These are phyloP conservation scores for Pangasius macronema DNA, from an alignment of 2,797 vertebrate species.

Conservation along the genomic window DNA sequence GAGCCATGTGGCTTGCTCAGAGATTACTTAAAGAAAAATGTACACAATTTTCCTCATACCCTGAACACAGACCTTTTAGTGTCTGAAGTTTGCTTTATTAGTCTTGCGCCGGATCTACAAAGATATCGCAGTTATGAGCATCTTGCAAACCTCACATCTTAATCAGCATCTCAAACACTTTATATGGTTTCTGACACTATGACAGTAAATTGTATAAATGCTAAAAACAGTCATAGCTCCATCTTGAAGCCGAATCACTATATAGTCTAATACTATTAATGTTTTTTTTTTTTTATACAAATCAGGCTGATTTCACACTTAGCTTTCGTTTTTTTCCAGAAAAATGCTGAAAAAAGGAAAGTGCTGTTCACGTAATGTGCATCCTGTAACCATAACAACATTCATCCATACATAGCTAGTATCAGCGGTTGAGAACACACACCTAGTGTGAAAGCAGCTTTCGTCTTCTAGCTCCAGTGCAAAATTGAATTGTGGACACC, in stretches of 20 bases:
- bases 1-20: not conserved
- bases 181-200: not conserved
- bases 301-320: not conserved
- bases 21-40: not conserved
- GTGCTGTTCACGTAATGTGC: not conserved
- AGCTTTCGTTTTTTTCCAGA: not conserved
- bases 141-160: not conserved
- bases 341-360: not conserved
- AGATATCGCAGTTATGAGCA: not conserved
- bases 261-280: too few species aligned
- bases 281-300: not conserved
- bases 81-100: not conserved
- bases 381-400: not conserved
- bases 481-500: not conserved
- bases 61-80: not conserved
- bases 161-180: not conserved
- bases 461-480: not conserved
- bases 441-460: not conserved
- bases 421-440: not conserved
- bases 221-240: not conserved
- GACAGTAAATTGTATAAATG: not conserved
- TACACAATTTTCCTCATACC: slow-evolving; percentile 22
- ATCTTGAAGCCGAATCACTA: not conserved
- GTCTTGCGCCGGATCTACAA: not conserved
- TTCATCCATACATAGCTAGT: not conserved